These are phyloP conservation scores for Phoxinus dragarum DNA, from an alignment of 2,797 vertebrate species.

Conservation along the genomic window DNA sequence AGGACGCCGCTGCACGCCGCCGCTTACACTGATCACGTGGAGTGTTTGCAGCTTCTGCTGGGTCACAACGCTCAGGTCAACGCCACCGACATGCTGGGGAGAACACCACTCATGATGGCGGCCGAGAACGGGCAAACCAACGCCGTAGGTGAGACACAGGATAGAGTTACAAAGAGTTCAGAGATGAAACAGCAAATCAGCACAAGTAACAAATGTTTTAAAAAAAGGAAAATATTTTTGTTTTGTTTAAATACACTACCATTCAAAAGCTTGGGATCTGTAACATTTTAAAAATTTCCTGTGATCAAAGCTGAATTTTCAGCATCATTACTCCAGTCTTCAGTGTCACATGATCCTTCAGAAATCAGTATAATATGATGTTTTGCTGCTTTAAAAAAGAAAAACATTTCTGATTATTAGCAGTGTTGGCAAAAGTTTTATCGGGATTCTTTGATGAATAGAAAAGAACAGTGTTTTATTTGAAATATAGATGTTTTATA, in stretches of 20 bases:
- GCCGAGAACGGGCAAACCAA: constrained; percentile 95
- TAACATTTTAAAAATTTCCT: no score
- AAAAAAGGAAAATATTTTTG: neutral
- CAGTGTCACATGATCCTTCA: no score
- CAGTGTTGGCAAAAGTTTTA: no score
- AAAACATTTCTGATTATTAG: no score
- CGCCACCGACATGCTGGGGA: constrained; percentile 87
- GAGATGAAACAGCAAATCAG: neutral
- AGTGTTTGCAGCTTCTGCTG: constrained; percentile 97
- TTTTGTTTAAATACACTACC: neutral
- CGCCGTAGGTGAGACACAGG: constrained; percentile 86
- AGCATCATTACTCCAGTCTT: no score
- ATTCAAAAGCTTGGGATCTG: neutral
- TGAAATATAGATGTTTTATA: no score
- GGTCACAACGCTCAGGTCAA: constrained; percentile 97
- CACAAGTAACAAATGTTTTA: neutral
- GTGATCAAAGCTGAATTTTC: neutral
- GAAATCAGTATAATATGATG: no score
- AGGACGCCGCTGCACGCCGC: constrained; percentile 97
- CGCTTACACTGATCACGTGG: constrained; percentile 96
- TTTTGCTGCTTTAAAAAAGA: no score
- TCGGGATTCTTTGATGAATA: no score
- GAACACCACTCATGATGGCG: constrained; percentile 97
- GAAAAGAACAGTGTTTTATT: no score
- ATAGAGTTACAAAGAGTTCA: neutral